Evolutionary conservation across 1,140 invertebrate genomes (phyloP).

Genomic region (Globodera rostochiensis): DNA sequence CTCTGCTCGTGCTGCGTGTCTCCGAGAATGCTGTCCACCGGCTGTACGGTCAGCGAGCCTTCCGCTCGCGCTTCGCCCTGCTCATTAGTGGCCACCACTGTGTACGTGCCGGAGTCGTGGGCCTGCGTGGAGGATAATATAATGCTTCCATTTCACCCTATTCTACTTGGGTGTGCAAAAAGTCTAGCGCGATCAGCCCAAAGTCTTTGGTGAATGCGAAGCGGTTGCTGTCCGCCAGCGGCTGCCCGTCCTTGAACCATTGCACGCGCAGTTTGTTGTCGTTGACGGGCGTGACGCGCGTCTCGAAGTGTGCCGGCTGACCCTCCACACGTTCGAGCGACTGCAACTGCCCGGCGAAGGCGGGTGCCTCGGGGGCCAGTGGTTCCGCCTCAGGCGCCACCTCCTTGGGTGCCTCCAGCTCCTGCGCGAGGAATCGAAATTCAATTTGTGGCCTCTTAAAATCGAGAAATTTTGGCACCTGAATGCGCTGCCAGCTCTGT

Average conservation of each 20-base stretch:
- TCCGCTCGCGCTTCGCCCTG: constrained; percentile 53
- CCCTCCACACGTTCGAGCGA: constrained; percentile 72
- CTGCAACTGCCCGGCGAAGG: constrained; percentile 54
- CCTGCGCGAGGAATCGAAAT: constrained; percentile 2
- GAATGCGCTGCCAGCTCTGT: constrained; percentile 86
- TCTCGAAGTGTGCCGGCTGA: constrained; percentile 90
- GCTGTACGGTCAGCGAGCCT: constrained; percentile 53
- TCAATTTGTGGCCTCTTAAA: too few relatives aligned
- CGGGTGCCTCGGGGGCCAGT: constrained; percentile 42
- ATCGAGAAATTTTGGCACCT: constrained; percentile 47
- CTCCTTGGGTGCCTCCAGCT: constrained; percentile 56
- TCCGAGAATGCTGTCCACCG: constrained; percentile 78
- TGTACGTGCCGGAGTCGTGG: constrained; percentile 68
- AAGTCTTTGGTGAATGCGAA: constrained; percentile 59
- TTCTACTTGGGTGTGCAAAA: constrained; percentile 66
- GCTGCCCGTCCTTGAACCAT: constrained; percentile 64
- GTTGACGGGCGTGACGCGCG: constrained; percentile 87
- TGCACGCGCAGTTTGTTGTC: constrained; percentile 78
- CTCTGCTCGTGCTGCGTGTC: constrained; percentile 80
- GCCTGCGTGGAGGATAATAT: constrained; percentile 44
- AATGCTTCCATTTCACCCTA: not conserved
- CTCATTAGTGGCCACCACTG: constrained; percentile 55
- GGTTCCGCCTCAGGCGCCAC: constrained; percentile 66
- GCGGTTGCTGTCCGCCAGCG: constrained; percentile 57
- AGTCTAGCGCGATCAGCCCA: constrained; percentile 65